Evolutionary conservation across 2,888 invertebrate species (phyloP).

Genomic region (Gandaritis pyraliata): DNA sequence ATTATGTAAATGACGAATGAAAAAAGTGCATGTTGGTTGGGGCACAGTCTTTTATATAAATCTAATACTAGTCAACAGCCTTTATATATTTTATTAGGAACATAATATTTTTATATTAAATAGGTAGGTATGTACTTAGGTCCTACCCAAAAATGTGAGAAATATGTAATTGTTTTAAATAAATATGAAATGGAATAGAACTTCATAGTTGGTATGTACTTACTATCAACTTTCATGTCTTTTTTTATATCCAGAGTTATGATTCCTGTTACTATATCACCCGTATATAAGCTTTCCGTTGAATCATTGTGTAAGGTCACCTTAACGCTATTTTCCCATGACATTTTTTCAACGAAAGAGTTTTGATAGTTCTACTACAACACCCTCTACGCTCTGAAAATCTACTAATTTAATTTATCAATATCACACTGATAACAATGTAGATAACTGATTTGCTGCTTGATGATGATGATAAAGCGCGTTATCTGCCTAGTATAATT

Average conservation of each 20-base stretch:
- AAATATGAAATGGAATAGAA: too few relatives aligned
- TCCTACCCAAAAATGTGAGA: too few relatives aligned
- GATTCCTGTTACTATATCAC: constrained; percentile 72
- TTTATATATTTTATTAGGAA: too few relatives aligned
- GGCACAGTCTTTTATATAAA: too few relatives aligned
- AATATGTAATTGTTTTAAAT: too few relatives aligned
- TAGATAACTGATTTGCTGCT: background rate
- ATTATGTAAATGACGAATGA: too few relatives aligned
- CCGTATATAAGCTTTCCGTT: constrained; percentile 66
- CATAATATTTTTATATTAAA: too few relatives aligned
- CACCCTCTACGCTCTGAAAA: background rate
- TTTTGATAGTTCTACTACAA: background rate
- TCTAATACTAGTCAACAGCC: too few relatives aligned
- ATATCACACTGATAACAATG: constrained; percentile 1
- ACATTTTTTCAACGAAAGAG: constrained; percentile 48
- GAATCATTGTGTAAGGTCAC: constrained; percentile 67
- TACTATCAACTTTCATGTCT: constrained; percentile 65
- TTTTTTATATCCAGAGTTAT: constrained; percentile 65
- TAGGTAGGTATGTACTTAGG: too few relatives aligned
- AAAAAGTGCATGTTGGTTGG: too few relatives aligned
- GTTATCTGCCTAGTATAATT: background rate
- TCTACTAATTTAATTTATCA: background rate
- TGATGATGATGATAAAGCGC: constrained; percentile 3
- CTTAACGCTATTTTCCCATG: constrained; percentile 59
- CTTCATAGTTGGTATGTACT: constrained; percentile 22